These are phyloP conservation scores for Eufriesea mexicana DNA, from an alignment of 1,140 invertebrate species.

Conservation along the genomic window DNA sequence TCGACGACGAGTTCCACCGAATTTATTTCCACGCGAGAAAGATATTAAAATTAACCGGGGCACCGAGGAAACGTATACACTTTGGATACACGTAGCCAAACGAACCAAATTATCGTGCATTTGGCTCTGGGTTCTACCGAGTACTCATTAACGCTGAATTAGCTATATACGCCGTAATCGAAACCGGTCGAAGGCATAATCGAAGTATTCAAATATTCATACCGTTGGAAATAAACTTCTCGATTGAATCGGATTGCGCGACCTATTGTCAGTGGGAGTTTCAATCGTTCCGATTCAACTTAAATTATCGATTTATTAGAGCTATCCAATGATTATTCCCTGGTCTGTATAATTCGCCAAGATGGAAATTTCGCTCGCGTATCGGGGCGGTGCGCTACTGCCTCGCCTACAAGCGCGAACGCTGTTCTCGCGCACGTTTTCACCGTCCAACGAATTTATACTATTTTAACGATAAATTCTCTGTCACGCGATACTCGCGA, in stretches of 20 bases:
- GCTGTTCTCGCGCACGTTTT: too few relatives aligned
- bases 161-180: constrained; percentile 3
- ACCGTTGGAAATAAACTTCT: constrained; percentile 9
- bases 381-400: neutral
- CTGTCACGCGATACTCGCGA: neutral
- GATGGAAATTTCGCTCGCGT: neutral
- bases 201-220: constrained; percentile 21
- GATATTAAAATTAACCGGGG: neutral
- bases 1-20: neutral
- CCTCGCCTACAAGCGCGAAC: too few relatives aligned
- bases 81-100: neutral
- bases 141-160: constrained; percentile 40
- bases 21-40: neutral
- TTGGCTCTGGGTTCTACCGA: neutral
- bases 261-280: neutral
- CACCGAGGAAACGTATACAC: neutral
- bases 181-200: constrained; percentile 11
- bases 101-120: constrained; percentile 6
- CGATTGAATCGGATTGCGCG: neutral
- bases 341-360: neutral
- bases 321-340: too few relatives aligned
- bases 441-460: too few relatives aligned
- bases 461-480: neutral
- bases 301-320: neutral
- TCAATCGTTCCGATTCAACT: neutral